Conservation (phyloP, 1,140 invertebrate species). For the Eulimnadia texana region DNA sequence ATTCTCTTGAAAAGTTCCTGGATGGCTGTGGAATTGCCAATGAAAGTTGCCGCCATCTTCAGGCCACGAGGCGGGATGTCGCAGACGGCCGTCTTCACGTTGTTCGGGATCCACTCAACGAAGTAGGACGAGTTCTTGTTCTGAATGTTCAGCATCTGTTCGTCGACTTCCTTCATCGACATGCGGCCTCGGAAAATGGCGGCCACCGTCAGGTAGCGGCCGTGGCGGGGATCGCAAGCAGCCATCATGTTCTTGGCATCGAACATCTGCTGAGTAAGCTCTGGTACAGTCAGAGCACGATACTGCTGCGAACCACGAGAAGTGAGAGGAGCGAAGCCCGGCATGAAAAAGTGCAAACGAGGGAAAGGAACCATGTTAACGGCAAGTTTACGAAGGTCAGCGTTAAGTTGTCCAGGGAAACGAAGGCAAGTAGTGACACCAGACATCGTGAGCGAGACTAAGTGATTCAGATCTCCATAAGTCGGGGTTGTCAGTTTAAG, state of each 20-base stretch:
- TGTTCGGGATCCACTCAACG: constrained; percentile 87
- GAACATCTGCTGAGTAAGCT: constrained; percentile 82
- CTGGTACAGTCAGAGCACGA: constrained; percentile 67
- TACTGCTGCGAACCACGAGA: constrained; percentile 73
- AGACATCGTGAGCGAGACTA: constrained; percentile 63
- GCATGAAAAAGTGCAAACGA: constrained; percentile 63
- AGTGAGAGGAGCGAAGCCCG: constrained; percentile 65
- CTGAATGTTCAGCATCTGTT: constrained; percentile 68
- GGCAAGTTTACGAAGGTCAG: constrained; percentile 79
- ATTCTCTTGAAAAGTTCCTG: constrained; percentile 48
- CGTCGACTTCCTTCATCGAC: constrained; percentile 80
- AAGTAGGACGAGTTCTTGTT: constrained; percentile 71
- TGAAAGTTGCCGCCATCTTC: constrained; percentile 84
- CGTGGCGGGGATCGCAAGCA: constrained; percentile 41
- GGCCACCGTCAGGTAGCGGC: constrained; percentile 45
- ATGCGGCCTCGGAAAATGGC: constrained; percentile 68
- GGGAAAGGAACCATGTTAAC: constrained; percentile 73
- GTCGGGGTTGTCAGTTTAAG: constrained; percentile 46
- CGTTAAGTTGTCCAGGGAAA: constrained; percentile 69
- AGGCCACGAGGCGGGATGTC: constrained; percentile 79
- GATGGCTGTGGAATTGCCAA: constrained; percentile 78
- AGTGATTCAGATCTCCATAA: constrained; percentile 51
- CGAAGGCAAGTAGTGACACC: constrained; percentile 70
- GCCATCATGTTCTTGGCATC: constrained; percentile 67
- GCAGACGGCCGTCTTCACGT: constrained; percentile 77